These are phyloP conservation scores for Phortica okadai DNA, from an alignment of 2,888 invertebrate genomes.

Conservation along the genomic window DNA sequence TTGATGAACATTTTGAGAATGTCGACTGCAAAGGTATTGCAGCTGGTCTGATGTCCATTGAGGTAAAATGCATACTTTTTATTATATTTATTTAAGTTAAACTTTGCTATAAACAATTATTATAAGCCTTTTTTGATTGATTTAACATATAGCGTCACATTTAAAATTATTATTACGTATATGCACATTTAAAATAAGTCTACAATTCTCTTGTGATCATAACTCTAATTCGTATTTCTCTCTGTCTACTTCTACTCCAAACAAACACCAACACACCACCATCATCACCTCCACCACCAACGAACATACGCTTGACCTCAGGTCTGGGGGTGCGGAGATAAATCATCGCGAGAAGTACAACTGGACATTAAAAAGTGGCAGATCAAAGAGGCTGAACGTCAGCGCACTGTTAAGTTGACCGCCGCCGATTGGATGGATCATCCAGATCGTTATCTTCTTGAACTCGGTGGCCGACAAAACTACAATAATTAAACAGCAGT, in stretches of 20 bases:
- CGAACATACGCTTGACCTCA: conserved; percentile 62
- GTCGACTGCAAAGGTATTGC: conserved; percentile 83
- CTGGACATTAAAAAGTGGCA: conserved; percentile 94
- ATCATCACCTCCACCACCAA: conserved; percentile 60
- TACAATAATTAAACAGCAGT: conserved; percentile 80
- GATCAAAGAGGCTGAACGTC: conserved; percentile 90
- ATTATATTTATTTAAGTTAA: conserved; percentile 8
- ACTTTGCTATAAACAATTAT: conserved; percentile 23
- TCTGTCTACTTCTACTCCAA: conserved; percentile 26
- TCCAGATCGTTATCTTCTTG: conserved; percentile 93
- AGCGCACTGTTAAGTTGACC: conserved; percentile 89
- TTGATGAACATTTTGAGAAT: conserved; percentile 86
- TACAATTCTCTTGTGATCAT: conserved; percentile 52
- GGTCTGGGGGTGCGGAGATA: conserved; percentile 93
- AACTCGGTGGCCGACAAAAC: conserved; percentile 89
- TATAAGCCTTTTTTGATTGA: conserved; percentile 12
- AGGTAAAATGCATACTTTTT: conserved; percentile 76
- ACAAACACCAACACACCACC: conserved; percentile 52
- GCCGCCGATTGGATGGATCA: conserved; percentile 96
- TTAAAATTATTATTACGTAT: conserved; percentile 1
- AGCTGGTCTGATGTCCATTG: conserved; percentile 80
- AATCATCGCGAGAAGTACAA: conserved; percentile 87
- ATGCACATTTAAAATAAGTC: conserved; percentile 49
- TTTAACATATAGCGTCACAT: conserved; percentile 17
- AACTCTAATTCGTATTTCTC: conserved; percentile 27